These are phyloP conservation scores for Podotricha telesiphe DNA, from an alignment of 2,888 invertebrate genomes.

Conservation along the genomic window DNA sequence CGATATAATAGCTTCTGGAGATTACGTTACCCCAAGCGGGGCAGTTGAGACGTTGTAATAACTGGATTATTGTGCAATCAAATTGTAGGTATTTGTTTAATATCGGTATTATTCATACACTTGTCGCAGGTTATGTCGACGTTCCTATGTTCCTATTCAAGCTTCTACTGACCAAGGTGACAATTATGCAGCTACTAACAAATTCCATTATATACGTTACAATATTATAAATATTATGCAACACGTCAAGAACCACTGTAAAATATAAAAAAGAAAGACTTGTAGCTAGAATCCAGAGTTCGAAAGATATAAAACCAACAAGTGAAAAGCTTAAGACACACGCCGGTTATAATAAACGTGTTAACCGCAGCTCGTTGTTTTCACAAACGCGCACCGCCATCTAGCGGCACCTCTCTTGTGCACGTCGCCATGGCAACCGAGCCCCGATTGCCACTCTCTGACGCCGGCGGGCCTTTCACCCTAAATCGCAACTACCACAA, in stretches of 20 bases:
- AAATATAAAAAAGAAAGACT: not conserved
- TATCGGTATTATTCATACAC: constrained; percentile 8
- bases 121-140: too few relatives aligned
- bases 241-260: not conserved
- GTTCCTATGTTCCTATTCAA: not conserved
- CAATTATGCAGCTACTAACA: not conserved
- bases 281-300: not conserved
- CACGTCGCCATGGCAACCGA: constrained; percentile 73
- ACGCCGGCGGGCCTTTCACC: constrained; percentile 45
- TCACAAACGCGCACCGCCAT: constrained; percentile 62
- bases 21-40: constrained; percentile 78
- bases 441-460: constrained; percentile 79
- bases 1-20: constrained; percentile 78
- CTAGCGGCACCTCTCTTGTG: constrained; percentile 56
- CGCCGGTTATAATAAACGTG: constrained; percentile 25
- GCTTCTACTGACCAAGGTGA: not conserved
- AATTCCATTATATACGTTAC: not conserved
- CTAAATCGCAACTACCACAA: constrained; percentile 56
- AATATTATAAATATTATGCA: not conserved
- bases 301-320: not conserved
- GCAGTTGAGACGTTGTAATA: constrained; percentile 70
- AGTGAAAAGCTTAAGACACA: constrained; percentile 5
- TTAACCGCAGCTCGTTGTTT: constrained; percentile 40
- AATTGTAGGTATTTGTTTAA: constrained; percentile 52
- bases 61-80: constrained; percentile 78